A percentile compares a stretch with the other conserved stretches of the same genome.
Evolutionary conservation across 2,888 invertebrate genomes (phyloP).

Genomic region (Sepioteuthis lessoniana): DNA sequence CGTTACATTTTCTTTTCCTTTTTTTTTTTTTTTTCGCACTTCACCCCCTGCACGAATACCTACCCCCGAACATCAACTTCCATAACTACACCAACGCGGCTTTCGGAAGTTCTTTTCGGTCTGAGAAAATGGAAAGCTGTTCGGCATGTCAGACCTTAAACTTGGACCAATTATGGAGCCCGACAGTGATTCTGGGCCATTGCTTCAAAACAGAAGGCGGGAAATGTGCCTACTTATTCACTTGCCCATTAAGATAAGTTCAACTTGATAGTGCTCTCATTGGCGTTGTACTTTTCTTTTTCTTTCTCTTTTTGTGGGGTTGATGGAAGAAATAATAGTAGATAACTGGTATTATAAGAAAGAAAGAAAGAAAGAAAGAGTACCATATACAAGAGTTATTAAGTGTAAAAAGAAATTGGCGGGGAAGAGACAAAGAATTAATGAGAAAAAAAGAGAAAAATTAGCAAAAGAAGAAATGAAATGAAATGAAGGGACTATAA

Average conservation of each 20-base stretch:
- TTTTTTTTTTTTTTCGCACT: background rate
- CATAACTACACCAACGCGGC: background rate
- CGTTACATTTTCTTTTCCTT: background rate
- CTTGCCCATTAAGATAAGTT: slow-evolving; percentile 24
- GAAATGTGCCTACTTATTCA: slow-evolving; percentile 4
- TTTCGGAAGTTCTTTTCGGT: slow-evolving; percentile 15
- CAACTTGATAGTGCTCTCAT: background rate
- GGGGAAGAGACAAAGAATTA: too few relatives aligned
- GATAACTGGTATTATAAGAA: background rate
- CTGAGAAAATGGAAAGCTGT: slow-evolving; percentile 13
- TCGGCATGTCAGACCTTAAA: slow-evolving; percentile 33
- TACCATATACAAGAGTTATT: too few relatives aligned
- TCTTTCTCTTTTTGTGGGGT: background rate
- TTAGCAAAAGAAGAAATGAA: too few relatives aligned
- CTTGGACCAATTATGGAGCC: background rate
- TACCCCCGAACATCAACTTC: background rate
- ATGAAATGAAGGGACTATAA: too few relatives aligned
- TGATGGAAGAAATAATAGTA: background rate
- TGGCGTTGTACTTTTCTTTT: background rate
- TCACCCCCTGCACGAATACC: background rate
- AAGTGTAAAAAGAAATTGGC: too few relatives aligned
- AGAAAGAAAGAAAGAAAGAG: too few relatives aligned
- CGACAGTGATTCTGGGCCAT: slow-evolving; percentile 8
- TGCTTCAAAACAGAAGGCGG: slow-evolving; percentile 21
- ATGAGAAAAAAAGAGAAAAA: too few relatives aligned